Conservation (phyloP, 2,888 invertebrate genomes). For the Ochlodes sylvanus region DNA sequence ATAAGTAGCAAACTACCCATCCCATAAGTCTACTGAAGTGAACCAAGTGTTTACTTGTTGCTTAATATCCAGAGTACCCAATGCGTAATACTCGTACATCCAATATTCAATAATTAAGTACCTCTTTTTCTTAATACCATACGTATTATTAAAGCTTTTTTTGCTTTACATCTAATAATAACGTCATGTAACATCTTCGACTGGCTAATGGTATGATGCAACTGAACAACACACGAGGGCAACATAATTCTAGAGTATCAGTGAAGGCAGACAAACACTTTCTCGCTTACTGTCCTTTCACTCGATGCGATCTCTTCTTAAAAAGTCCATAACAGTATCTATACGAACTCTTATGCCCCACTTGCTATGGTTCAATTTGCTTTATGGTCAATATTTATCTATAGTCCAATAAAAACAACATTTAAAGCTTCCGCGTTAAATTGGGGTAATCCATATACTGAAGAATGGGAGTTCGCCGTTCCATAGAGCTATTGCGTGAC, state of each 20-base stretch:
- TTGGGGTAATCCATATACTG: neutral
- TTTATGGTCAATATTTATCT: neutral
- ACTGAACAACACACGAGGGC: slow-evolving; percentile 27
- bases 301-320: slow-evolving; percentile 15
- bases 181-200: slow-evolving; percentile 30
- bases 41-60: neutral
- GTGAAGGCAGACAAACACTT: slow-evolving; percentile 30
- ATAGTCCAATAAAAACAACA: neutral
- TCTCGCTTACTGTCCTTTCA: slow-evolving; percentile 38
- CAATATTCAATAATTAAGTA: neutral
- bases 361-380: slow-evolving; percentile 8
- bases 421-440: neutral
- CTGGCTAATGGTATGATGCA: slow-evolving; percentile 21
- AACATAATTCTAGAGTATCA: slow-evolving; percentile 31
- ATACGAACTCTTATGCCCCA: slow-evolving; percentile 4
- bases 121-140: slow-evolving; percentile 16
- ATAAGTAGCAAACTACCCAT: too few relatives aligned
- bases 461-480: too few relatives aligned
- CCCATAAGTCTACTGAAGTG: too few relatives aligned
- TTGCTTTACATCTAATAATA: slow-evolving; percentile 19
- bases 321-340: slow-evolving; percentile 4
- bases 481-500: too few relatives aligned
- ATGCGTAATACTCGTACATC: neutral
- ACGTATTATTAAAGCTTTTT: slow-evolving; percentile 14
- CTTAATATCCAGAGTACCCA: neutral